Evolutionary conservation across 2,888 invertebrate genomes (phyloP), one percentile per base, ranked within the genome.

Genomic region (Branchipolynoe longqiensis): DNA sequence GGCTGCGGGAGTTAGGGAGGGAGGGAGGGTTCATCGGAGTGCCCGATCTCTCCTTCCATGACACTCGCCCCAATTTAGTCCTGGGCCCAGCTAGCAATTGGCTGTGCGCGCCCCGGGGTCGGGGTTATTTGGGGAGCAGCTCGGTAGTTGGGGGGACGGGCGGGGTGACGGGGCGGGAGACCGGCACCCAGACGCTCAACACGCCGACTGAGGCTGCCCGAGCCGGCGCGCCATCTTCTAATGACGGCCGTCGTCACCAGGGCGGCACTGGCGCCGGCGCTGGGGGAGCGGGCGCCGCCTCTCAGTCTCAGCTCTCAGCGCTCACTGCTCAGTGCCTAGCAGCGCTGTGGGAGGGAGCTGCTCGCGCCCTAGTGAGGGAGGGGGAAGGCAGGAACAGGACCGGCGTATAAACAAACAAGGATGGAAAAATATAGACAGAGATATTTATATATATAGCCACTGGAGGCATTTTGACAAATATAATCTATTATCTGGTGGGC

Each of bases 31-130:
- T 48, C 54, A 41, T 78, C 69, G 1, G 12, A 14, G 69, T 48
- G 14, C 28, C 78, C 54, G 78, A 41, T 54, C 78, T 78, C 54
- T 41, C 48, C 78, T 28, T 2, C 41, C 78, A 25, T 48, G 54
- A 48, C 78, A 78, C 78, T 78, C 48, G 78, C 78, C 78, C 41
- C 78, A 54, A 54, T 48, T 78, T 54, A 18, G 69, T 33, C 48
- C n/a, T 48, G 6, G 48, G 54, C 78, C 41, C 2, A 28, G 78
- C 78, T 28, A 78, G 78, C 78, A 78, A 78, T 78, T 78, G 48
- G 48, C 78, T 78, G 28, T 18, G 78, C 48, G 28, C 6, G 48
- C 78, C 48, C 36, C 69, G 36, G 69, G 69, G 69, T 69, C 69
- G 69, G 2, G 69, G 69, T 38, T 69, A 69, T 69, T 69, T 69